Percentiles rank a stretch among this genome's conserved stretches.
phyloP scores from a whole-genome alignment of 2,797 vertebrate species.

The Monodelphis domestica region DNA sequence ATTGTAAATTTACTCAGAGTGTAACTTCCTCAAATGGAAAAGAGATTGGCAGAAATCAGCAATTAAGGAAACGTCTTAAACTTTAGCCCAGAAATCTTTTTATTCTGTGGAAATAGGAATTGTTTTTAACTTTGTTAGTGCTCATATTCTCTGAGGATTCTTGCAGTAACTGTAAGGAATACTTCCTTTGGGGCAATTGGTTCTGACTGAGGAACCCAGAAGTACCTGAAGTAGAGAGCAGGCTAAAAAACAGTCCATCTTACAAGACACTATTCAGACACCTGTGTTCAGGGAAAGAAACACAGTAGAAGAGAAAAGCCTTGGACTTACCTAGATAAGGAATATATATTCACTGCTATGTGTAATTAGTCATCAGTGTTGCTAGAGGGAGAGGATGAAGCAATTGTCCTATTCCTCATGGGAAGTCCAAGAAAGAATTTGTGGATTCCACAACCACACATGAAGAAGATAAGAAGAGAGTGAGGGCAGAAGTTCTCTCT shows the following conservation, averaged over 20 bases:
- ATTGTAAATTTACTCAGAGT: neutral
- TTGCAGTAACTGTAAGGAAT: no score
- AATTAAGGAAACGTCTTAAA: neutral
- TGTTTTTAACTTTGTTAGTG: no score
- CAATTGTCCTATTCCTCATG: neutral
- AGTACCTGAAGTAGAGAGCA: no score
- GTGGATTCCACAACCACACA: neutral
- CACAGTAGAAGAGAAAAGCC: neutral
- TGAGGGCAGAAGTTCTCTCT: neutral
- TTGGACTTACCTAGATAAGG: neutral
- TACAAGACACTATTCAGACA: neutral
- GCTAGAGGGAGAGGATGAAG: neutral
- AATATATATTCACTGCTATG: neutral
- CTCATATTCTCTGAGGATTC: no score
- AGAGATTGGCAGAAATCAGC: neutral
- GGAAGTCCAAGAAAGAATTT: neutral
- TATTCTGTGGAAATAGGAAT: no score
- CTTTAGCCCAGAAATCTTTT: neutral
- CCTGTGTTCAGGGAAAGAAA: neutral
- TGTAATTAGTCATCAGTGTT: neutral
- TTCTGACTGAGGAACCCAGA: no score
- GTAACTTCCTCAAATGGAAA: neutral
- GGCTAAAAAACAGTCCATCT: neutral
- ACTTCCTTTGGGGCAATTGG: no score
- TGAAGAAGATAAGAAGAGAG: neutral